These are phyloP conservation scores for Drosophila conformis DNA, from an alignment of 2,888 invertebrate genomes.

Conservation along the genomic window DNA sequence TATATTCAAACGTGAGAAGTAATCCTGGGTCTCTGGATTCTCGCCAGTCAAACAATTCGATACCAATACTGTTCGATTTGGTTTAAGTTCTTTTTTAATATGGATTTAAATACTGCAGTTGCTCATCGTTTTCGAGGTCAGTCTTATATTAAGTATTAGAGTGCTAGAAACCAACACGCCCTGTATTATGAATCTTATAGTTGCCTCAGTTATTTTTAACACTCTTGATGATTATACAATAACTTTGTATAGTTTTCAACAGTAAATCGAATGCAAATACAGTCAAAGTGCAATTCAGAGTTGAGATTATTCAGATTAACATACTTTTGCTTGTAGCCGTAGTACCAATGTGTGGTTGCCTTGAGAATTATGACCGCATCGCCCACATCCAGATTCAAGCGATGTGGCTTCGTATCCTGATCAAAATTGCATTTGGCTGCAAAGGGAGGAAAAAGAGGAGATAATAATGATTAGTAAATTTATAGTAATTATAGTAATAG, in stretches of 20 bases:
- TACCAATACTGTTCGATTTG: not conserved
- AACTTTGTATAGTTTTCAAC: not conserved
- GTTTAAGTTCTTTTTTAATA: not conserved
- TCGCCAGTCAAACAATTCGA: not conserved
- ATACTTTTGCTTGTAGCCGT: constrained; percentile 85
- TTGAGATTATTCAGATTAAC: constrained; percentile 52
- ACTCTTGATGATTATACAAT: not conserved
- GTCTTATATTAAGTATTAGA: not conserved
- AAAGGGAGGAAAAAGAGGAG: constrained; percentile 35
- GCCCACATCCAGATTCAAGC: constrained; percentile 84
- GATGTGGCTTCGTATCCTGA: constrained; percentile 84
- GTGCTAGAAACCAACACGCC: not conserved
- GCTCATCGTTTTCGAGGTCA: not conserved
- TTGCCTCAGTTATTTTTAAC: not conserved
- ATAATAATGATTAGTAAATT: constrained; percentile 8
- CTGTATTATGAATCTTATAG: constrained; percentile 1
- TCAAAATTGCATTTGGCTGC: constrained; percentile 85
- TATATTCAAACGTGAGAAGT: too few species aligned
- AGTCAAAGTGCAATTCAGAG: constrained; percentile 38
- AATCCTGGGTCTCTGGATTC: not conserved
- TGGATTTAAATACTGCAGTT: not conserved
- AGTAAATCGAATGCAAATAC: constrained; percentile 23
- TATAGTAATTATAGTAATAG: not conserved
- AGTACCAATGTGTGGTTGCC: constrained; percentile 85
- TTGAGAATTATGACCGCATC: constrained; percentile 84